Evolutionary conservation across 2,888 invertebrate species (phyloP).

Genomic region (Alloscopus bannaensis): DNA sequence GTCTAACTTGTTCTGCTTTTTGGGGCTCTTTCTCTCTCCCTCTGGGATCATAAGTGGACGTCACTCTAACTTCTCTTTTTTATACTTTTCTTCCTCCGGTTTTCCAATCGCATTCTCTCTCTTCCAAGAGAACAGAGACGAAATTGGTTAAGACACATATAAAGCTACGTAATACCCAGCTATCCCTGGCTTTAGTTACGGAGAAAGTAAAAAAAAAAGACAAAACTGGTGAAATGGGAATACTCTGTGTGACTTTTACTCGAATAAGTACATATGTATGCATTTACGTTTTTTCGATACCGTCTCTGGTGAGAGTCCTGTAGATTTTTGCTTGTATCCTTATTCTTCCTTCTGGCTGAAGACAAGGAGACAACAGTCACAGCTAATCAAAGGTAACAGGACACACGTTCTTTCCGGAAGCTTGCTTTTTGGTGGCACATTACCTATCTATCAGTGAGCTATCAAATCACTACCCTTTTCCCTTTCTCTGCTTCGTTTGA

Average conservation of each 20-base stretch:
- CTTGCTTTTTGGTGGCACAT: neutral
- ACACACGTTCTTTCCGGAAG: neutral
- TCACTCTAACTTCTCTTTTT: slow-evolving; percentile 25
- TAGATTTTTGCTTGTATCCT: neutral
- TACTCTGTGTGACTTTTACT: too few species aligned
- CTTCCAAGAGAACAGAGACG: too few species aligned
- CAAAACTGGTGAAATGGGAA: too few species aligned
- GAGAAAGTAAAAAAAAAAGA: too few species aligned
- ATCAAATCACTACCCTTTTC: slow-evolving; percentile 6
- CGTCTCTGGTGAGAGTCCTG: too few species aligned
- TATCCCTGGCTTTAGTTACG: too few species aligned
- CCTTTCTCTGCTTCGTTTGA: neutral
- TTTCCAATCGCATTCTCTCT: slow-evolving; percentile 10
- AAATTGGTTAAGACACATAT: too few species aligned
- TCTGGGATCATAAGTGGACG: slow-evolving; percentile 49
- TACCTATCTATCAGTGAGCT: neutral
- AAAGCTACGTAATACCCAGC: too few species aligned
- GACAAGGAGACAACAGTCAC: slow-evolving; percentile 40
- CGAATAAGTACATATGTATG: too few species aligned
- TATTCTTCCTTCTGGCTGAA: neutral
- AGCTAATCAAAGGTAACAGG: slow-evolving; percentile 44
- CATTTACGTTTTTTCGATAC: too few species aligned
- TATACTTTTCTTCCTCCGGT: too few species aligned
- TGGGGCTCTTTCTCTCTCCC: slow-evolving; percentile 39
- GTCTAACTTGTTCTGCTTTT: neutral